These are phyloP conservation scores for Hydrolagus affinis DNA, from an alignment of 2,113 vertebrate species.

Conservation along the genomic window DNA sequence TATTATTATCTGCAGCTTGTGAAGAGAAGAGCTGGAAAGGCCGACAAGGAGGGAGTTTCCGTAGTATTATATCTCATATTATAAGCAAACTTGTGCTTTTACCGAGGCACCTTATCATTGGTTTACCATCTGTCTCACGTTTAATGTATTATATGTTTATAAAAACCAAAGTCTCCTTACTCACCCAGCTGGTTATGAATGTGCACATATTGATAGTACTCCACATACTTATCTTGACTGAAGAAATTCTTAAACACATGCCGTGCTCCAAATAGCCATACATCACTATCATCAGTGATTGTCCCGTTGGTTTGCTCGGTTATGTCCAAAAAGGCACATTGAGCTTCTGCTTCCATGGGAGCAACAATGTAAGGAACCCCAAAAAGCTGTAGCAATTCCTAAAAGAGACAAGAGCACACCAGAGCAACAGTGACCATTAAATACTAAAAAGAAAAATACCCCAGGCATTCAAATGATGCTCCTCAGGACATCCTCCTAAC, in stretches of 20 bases:
- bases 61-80: too few species aligned
- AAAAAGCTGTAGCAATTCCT: constrained; percentile 88
- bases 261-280: constrained; percentile 90
- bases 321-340: constrained; percentile 79
- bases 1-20: too few species aligned
- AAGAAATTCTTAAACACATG: constrained; percentile 98
- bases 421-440: not conserved
- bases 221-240: constrained; percentile 78
- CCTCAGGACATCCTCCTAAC: too few species aligned
- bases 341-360: constrained; percentile 89
- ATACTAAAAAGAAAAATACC: too few species aligned
- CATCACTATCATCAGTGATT: constrained; percentile 94
- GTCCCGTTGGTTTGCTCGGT: constrained; percentile 85
- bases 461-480: too few species aligned
- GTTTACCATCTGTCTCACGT: not conserved
- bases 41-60: too few species aligned
- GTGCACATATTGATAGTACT: constrained; percentile 80
- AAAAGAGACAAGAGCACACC: not conserved
- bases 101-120: too few species aligned
- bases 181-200: constrained; percentile 86
- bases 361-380: constrained; percentile 84
- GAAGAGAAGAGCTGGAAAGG: too few species aligned
- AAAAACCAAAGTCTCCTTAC: constrained; percentile 35
- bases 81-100: too few species aligned
- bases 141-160: not conserved